Evolutionary conservation across 92 coral and sea anemone species (phyloP).

Genomic region (Bergia sp.): DNA sequence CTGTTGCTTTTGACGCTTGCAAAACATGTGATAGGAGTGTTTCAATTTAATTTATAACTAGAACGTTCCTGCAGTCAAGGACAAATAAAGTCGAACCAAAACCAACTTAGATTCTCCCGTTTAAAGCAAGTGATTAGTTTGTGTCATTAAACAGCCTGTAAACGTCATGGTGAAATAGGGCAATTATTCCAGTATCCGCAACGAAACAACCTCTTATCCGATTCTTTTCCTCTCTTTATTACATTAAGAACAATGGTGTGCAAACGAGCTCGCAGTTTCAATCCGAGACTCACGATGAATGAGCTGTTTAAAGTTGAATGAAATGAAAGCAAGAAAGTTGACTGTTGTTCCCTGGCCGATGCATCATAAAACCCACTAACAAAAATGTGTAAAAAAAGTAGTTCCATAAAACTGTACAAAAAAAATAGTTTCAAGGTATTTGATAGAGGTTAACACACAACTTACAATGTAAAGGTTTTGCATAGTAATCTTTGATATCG

Average conservation of each 20-base stretch:
- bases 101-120: too few relatives aligned
- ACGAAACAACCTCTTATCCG: background rate
- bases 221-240: conserved; percentile 32
- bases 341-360: background rate
- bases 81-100: too few relatives aligned
- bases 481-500: background rate
- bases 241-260: conserved; percentile 19
- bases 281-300: conserved; percentile 12
- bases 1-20: too few relatives aligned
- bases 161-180: too few relatives aligned
- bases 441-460: background rate
- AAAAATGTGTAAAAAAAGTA: conserved; percentile 28
- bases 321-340: conserved; percentile 19
- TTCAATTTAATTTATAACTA: too few relatives aligned
- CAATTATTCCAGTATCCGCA: background rate
- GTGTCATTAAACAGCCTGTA: too few relatives aligned
- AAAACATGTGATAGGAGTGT: too few relatives aligned
- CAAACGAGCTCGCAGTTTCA: background rate
- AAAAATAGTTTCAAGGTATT: background rate
- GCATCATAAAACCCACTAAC: conserved; percentile 2
- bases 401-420: conserved; percentile 36
- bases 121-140: too few relatives aligned
- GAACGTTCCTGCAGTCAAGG: too few relatives aligned
- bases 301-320: background rate
- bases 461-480: background rate